These are phyloP conservation scores for Gopherus flavomarginatus DNA, from an alignment of 2,113 vertebrate species.

Conservation along the genomic window DNA sequence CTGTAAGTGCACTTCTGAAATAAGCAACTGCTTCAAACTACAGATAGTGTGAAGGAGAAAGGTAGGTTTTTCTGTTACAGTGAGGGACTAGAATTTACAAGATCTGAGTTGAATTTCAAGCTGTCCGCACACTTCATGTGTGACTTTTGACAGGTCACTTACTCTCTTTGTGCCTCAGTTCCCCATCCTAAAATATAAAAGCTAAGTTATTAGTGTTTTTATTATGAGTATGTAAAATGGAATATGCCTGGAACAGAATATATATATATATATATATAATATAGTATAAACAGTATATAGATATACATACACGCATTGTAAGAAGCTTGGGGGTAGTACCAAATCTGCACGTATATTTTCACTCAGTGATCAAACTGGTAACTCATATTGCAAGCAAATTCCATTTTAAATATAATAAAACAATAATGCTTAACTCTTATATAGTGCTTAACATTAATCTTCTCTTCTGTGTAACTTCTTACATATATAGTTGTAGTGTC, in stretches of 20 bases:
- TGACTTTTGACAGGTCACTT: background rate
- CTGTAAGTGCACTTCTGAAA: background rate
- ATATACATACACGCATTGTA: background rate
- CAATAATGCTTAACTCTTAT: background rate
- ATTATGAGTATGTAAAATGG: background rate
- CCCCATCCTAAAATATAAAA: background rate
- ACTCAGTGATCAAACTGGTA: background rate
- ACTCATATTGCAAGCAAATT: background rate
- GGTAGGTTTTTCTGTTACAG: fast-evolving
- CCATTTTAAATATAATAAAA: background rate
- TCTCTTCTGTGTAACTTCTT: background rate
- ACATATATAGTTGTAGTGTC: background rate
- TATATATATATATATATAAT: too few species aligned
- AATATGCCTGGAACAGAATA: background rate
- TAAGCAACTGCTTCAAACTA: background rate
- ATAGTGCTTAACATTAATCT: background rate
- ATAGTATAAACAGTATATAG: too few species aligned
- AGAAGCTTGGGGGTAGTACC: background rate
- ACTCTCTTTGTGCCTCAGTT: background rate
- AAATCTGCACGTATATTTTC: background rate
- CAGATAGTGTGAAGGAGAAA: background rate
- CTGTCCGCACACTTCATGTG: background rate
- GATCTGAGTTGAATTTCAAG: background rate
- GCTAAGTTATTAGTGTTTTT: conserved; percentile 19
- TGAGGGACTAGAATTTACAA: background rate